Conservation (phyloP, 2,797 vertebrate genomes). For the Onychomys leucogaster region DNA sequence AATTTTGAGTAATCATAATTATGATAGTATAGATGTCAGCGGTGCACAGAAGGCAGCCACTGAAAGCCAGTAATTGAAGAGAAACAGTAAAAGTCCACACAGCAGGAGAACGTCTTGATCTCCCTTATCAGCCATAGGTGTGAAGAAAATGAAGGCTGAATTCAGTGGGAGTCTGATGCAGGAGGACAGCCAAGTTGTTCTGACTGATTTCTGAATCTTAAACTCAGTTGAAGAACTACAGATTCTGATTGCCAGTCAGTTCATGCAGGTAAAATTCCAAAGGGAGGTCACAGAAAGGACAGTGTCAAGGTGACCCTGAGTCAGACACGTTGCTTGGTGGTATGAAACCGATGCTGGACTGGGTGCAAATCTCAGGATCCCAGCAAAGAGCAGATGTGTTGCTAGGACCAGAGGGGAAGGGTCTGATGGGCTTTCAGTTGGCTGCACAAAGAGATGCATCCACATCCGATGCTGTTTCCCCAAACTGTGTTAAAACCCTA, state of each 20-base stretch:
- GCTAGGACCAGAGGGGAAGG: not conserved
- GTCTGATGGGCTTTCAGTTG: not conserved
- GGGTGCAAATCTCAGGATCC: not conserved
- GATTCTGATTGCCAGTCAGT: not conserved
- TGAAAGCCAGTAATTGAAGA: slow-evolving; percentile 59
- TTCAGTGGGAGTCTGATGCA: slow-evolving; percentile 56
- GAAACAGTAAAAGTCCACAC: slow-evolving; percentile 21
- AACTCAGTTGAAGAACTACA: slow-evolving; percentile 3
- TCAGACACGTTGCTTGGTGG: not conserved
- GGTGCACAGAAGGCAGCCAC: slow-evolving; percentile 24
- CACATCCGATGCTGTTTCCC: not conserved
- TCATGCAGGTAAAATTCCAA: not conserved
- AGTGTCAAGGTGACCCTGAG: not conserved
- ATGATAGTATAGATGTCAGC: not conserved
- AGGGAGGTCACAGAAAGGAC: not conserved
- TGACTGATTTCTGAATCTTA: slow-evolving; percentile 45
- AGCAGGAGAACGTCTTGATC: slow-evolving; percentile 51
- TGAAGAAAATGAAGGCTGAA: slow-evolving; percentile 18
- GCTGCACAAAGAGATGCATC: not conserved
- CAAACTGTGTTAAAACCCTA: not conserved
- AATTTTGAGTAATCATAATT: slow-evolving; percentile 57
- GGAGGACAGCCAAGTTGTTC: slow-evolving; percentile 12
- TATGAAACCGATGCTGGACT: not conserved
- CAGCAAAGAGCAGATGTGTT: not conserved
- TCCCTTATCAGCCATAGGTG: not conserved